Evolutionary conservation across 2,888 invertebrate species (phyloP).

Genomic region (Lordiphosa andalusiaca): DNA sequence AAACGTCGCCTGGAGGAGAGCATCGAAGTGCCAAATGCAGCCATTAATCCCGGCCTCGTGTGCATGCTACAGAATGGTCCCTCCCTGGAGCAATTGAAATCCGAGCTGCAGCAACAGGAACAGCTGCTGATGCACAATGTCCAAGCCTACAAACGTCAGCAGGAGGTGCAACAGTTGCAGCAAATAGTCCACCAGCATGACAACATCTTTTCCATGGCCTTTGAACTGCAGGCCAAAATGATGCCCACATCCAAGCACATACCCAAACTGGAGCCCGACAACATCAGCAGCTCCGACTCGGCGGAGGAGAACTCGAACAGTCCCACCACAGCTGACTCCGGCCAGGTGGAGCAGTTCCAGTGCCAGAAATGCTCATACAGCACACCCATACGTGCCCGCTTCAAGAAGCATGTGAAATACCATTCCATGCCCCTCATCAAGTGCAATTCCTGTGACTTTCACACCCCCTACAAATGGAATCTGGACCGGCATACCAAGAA

Average conservation of each 20-base stretch:
- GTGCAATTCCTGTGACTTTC: constrained; percentile 95
- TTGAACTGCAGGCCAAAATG: constrained; percentile 51
- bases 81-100: constrained; percentile 64
- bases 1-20: constrained; percentile 77
- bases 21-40: constrained; percentile 23
- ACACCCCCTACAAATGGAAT: constrained; percentile 95
- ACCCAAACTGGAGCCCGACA: constrained; percentile 46
- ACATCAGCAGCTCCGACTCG: constrained; percentile 40
- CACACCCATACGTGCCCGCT: constrained; percentile 92
- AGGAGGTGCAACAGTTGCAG: constrained; percentile 64
- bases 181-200: constrained; percentile 30
- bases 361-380: constrained; percentile 94
- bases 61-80: constrained; percentile 40
- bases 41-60: constrained; percentile 1
- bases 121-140: constrained; percentile 63
- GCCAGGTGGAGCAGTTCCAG: constrained; percentile 85
- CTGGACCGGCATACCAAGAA: constrained; percentile 95
- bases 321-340: neutral
- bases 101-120: constrained; percentile 78
- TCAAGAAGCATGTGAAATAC: constrained; percentile 95
- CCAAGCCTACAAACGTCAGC: constrained; percentile 64
- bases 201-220: constrained; percentile 74
- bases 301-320: constrained; percentile 27
- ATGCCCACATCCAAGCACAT: constrained; percentile 24
- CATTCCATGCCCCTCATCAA: constrained; percentile 97